Conservation (phyloP, 2,888 invertebrate species). For the Sericinus montela region DNA sequence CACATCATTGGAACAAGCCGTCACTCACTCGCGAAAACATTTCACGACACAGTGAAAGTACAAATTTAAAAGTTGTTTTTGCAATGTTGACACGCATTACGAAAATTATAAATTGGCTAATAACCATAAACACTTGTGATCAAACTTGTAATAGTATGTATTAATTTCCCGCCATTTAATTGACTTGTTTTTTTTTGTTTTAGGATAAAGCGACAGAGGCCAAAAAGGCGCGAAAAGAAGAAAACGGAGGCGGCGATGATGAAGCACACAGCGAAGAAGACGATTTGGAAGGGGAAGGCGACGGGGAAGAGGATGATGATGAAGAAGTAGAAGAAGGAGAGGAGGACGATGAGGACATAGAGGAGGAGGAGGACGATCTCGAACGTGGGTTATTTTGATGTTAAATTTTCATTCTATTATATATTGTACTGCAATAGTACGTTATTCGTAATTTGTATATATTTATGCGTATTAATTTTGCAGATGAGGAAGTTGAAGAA, state of each 20-base stretch:
- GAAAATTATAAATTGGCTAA: too few species aligned
- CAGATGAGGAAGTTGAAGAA: slow-evolving; percentile 76
- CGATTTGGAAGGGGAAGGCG: slow-evolving; percentile 81
- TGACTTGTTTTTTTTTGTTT: background rate
- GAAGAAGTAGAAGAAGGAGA: slow-evolving; percentile 81
- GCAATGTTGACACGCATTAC: too few species aligned
- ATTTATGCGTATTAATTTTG: slow-evolving; percentile 49
- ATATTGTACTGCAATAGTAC: too few species aligned
- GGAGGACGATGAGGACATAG: slow-evolving; percentile 82
- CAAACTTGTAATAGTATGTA: too few species aligned
- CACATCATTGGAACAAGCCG: slow-evolving; percentile 65
- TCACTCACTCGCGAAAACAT: slow-evolving; percentile 65
- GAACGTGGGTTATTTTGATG: slow-evolving; percentile 59
- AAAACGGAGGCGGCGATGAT: slow-evolving; percentile 83
- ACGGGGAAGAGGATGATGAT: slow-evolving; percentile 81
- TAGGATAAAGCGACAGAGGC: slow-evolving; percentile 87
- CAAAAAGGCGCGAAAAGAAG: slow-evolving; percentile 89
- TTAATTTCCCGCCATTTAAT: too few species aligned
- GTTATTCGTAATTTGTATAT: too few species aligned
- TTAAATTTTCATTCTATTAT: background rate
- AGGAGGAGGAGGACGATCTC: slow-evolving; percentile 83
- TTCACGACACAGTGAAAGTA: slow-evolving; percentile 22
- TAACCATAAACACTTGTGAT: too few species aligned
- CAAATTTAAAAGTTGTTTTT: too few species aligned
- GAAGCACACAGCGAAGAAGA: slow-evolving; percentile 82